phyloP scores from a whole-genome alignment of 2,797 vertebrate species.

The Parotocinclus haroldoi region DNA sequence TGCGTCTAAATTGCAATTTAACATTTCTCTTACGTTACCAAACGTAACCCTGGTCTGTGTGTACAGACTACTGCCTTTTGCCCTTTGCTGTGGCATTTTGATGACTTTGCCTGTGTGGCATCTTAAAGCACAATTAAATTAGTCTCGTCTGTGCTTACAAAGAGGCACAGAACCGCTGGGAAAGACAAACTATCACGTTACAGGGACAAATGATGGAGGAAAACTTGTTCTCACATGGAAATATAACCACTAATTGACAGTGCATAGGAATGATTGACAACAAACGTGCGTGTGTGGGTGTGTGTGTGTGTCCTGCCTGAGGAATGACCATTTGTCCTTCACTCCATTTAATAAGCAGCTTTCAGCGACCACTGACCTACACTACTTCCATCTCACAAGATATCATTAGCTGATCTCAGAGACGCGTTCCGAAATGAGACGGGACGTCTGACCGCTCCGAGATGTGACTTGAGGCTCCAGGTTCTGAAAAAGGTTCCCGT shows the following conservation, averaged over 20 bases:
- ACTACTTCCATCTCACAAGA: slow-evolving; percentile 2
- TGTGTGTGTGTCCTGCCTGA: slow-evolving; percentile 19
- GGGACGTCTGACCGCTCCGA: not conserved
- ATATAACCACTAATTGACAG: slow-evolving; percentile 32
- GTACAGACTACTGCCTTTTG: slow-evolving; percentile 7
- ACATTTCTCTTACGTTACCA: not conserved
- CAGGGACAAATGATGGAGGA: slow-evolving; percentile 8
- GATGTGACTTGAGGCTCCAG: slow-evolving; percentile 13
- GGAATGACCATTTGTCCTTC: slow-evolving; percentile 37
- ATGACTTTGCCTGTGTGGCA: slow-evolving; percentile 14
- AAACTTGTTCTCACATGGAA: slow-evolving; percentile 16
- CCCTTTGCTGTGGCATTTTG: slow-evolving; percentile 13
- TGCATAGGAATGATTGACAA: slow-evolving; percentile 14
- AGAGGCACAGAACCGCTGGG: slow-evolving; percentile 31
- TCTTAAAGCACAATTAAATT: slow-evolving; percentile 39
- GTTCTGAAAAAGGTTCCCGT: not conserved
- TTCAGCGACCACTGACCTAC: slow-evolving; percentile 25
- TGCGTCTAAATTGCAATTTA: too few species aligned
- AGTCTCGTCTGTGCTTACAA: slow-evolving; percentile 26
- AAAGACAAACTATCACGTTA: slow-evolving; percentile 38
- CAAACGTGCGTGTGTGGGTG: slow-evolving; percentile 6
- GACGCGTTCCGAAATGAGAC: slow-evolving; percentile 15
- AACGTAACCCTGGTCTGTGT: not conserved
- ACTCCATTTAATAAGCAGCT: slow-evolving; percentile 37
- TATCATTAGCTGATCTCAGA: slow-evolving; percentile 14